Conservation (phyloP, 1,140 invertebrate genomes). For the Batillaria attramentaria region DNA sequence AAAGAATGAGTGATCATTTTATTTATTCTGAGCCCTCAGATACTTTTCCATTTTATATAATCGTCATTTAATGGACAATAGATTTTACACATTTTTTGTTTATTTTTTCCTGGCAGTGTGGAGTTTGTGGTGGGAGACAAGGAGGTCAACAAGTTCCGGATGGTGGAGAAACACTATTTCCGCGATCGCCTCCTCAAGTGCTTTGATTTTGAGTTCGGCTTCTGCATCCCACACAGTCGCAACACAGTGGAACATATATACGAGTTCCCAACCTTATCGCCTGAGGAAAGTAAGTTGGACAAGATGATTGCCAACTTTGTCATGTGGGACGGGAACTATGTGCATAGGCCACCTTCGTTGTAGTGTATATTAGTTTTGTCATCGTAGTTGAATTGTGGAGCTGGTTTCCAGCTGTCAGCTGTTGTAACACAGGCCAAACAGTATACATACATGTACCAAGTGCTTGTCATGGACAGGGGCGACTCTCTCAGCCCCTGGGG, state of each 20-base stretch:
- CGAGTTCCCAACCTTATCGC: conserved; percentile 92
- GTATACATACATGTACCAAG: too few species aligned
- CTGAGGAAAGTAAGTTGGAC: conserved; percentile 84
- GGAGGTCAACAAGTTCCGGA: conserved; percentile 95
- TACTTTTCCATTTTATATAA: neutral
- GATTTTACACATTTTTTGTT: neutral
- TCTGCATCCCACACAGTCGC: conserved; percentile 97
- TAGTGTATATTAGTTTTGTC: too few species aligned
- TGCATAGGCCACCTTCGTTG: too few species aligned
- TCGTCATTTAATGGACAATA: neutral
- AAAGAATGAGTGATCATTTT: neutral
- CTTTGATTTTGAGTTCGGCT: conserved; percentile 99
- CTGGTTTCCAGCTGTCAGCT: too few species aligned
- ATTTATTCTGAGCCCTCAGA: neutral
- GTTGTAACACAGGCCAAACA: too few species aligned
- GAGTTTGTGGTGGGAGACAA: conserved; percentile 96
- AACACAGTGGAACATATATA: conserved; percentile 99
- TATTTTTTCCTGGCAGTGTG: conserved; percentile 77
- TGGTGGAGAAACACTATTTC: conserved; percentile 99
- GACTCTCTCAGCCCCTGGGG: too few species aligned
- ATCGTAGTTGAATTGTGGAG: too few species aligned
- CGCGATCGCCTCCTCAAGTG: conserved; percentile 94
- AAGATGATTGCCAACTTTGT: too few species aligned
- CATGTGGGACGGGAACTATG: too few species aligned
- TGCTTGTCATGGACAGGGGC: too few species aligned